Evolutionary conservation across 1,140 invertebrate species (phyloP).

Genomic region (Heliconius eleuchia): DNA sequence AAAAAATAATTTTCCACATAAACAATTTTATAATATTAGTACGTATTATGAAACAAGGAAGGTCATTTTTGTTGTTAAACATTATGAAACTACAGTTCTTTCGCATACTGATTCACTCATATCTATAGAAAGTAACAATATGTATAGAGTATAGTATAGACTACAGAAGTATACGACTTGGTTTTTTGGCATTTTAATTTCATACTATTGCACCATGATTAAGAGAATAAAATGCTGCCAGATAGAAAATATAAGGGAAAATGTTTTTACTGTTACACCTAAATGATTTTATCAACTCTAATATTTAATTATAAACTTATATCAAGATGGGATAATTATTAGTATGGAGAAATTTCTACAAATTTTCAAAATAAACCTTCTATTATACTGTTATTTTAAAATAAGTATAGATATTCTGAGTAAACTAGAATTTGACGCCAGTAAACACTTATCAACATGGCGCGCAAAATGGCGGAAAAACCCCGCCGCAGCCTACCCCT

Average conservation of each 20-base stretch:
- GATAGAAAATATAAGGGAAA: conserved; percentile 1
- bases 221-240: conserved; percentile 17
- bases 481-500: conserved; percentile 37
- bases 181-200: background rate
- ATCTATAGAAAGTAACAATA: background rate
- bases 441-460: conserved; percentile 48
- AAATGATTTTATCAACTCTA: background rate
- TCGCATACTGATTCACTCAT: background rate
- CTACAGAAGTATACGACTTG: background rate
- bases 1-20: background rate
- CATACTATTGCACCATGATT: conserved; percentile 25
- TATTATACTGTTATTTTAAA: background rate
- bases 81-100: conserved; percentile 17
- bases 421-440: background rate
- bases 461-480: conserved; percentile 56
- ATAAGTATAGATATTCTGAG: background rate
- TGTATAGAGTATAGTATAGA: too few species aligned
- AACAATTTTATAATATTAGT: background rate
- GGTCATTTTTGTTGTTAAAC: conserved; percentile 21
- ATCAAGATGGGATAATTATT: too few species aligned
- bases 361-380: background rate
- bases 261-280: background rate
- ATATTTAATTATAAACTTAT: too few species aligned
- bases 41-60: background rate
- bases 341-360: too few species aligned